Conservation (phyloP, 2,113 vertebrate genomes). For the Triplophysa dalaica region DNA sequence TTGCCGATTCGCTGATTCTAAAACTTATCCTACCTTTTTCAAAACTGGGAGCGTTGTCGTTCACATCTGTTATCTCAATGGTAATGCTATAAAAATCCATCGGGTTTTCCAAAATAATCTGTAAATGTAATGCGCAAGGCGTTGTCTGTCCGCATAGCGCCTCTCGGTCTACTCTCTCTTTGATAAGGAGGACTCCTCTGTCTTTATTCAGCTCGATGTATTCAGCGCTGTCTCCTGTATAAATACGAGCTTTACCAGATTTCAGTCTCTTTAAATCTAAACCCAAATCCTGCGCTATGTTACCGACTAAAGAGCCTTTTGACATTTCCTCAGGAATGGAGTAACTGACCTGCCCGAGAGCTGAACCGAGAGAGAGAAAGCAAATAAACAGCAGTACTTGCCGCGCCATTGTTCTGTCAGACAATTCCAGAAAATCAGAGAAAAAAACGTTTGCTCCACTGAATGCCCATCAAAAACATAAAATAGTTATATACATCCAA, state of each 20-base stretch:
- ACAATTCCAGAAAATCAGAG: no score
- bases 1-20: not conserved
- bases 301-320: constrained; percentile 50
- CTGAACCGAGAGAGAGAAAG: no score
- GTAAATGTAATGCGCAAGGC: no score
- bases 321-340: constrained; percentile 53
- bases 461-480: no score
- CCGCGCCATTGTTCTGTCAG: no score
- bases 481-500: no score
- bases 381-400: no score
- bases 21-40: not conserved
- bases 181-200: constrained; percentile 69
- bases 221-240: constrained; percentile 47
- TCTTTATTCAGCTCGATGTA: constrained; percentile 59
- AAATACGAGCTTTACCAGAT: constrained; percentile 52
- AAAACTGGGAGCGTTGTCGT: not conserved
- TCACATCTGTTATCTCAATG: constrained; percentile 60
- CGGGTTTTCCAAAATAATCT: constrained; percentile 72
- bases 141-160: constrained; percentile 32
- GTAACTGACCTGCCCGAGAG: constrained; percentile 48
- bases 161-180: constrained; percentile 73
- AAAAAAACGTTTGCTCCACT: no score
- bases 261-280: constrained; percentile 49
- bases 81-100: constrained; percentile 68
- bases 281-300: constrained; percentile 53